Percentiles rank a stretch among this genome's conserved stretches.
phyloP scores from a whole-genome alignment of 2,888 invertebrate genomes.

The Rhyacophila evoluta region DNA sequence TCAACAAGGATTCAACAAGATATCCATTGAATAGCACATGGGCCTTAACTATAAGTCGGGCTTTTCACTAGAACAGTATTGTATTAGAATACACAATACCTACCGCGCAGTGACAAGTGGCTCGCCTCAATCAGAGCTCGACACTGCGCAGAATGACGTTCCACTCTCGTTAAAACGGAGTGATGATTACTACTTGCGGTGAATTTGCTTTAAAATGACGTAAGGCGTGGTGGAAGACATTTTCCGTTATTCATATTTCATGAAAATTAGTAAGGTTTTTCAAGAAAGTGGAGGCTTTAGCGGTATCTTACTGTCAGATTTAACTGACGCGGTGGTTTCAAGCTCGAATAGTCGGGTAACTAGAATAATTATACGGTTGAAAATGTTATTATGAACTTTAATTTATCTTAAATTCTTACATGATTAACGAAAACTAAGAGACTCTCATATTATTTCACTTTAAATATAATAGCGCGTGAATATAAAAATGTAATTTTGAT shows the following conservation, averaged over 20 bases:
- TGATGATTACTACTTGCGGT: not conserved
- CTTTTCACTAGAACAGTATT: not conserved
- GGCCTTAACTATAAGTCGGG: not conserved
- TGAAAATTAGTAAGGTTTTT: not conserved
- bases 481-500: too few relatives aligned
- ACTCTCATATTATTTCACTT: too few relatives aligned
- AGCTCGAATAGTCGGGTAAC: not conserved
- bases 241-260: not conserved
- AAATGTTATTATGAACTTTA: not conserved
- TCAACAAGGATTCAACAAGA: slow-evolving; percentile 4
- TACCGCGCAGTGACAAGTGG: slow-evolving; percentile 11
- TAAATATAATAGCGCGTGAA: too few relatives aligned
- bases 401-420: too few relatives aligned
- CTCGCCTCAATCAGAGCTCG: not conserved
- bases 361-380: not conserved
- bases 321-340: not conserved
- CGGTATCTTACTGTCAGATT: not conserved
- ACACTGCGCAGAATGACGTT: slow-evolving; percentile 4
- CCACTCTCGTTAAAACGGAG: not conserved
- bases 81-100: slow-evolving; percentile 1
- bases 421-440: too few relatives aligned
- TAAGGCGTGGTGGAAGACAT: not conserved
- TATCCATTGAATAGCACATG: not conserved
- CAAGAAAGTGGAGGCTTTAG: not conserved
- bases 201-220: not conserved